phyloP scores from a whole-genome alignment of 2,797 vertebrate genomes.

The Gallirallus australis region DNA sequence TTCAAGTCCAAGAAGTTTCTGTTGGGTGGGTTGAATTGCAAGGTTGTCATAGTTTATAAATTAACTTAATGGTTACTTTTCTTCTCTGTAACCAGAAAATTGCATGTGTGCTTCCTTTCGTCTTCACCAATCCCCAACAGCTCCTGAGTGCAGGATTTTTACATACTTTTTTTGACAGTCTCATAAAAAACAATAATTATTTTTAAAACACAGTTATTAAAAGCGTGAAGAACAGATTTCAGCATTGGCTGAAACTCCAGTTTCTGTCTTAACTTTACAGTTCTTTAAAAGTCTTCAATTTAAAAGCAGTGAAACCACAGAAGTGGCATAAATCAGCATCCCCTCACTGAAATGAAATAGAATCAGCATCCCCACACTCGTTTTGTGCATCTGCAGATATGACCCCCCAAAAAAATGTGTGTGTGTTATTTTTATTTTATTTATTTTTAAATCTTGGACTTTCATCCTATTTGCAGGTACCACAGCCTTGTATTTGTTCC shows the following conservation, averaged over 20 bases:
- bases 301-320: neutral
- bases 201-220: neutral
- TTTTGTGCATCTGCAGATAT: neutral
- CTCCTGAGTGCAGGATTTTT: neutral
- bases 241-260: neutral
- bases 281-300: neutral
- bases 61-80: neutral
- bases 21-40: neutral
- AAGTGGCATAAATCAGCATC: neutral
- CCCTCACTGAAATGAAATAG: neutral
- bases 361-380: neutral
- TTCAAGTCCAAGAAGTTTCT: neutral
- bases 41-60: neutral
- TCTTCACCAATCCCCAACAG: neutral
- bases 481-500: slow-evolving; percentile 96
- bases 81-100: neutral
- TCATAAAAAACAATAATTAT: neutral
- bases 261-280: neutral
- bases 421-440: neutral
- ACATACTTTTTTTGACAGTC: neutral
- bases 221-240: neutral
- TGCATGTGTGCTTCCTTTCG: neutral
- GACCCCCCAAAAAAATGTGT: neutral
- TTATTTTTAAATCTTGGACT: slow-evolving; percentile 35
- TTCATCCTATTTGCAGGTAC: slow-evolving; percentile 86